Evolutionary conservation across 2,888 invertebrate genomes (phyloP), one percentile per base, ranked within the genome.

Genomic region (Tholera decimalis): DNA sequence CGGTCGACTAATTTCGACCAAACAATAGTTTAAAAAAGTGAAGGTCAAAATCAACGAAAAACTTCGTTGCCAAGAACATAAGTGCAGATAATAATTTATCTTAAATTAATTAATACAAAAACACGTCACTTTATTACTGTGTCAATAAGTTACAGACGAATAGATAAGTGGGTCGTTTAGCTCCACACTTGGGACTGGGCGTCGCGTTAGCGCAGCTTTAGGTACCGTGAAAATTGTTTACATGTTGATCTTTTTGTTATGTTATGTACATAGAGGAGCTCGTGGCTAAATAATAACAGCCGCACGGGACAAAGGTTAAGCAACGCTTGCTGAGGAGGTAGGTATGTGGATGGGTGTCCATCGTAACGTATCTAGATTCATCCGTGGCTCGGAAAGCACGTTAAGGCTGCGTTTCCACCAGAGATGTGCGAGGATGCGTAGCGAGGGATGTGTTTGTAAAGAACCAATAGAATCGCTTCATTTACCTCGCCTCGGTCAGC

Each of bases 111-210:
- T 63, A 26, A 63, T 53, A 56, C 33, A 30, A 37, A 54, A 28
- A 63, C 41, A 61, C 63, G 58, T 72, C 53, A 68, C 62, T 59
- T 56, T 47, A 71, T 58, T 71, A 56, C 59, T 18, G 37, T 62
- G 49, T 54, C 54, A 66, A 63, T 56, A 64, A 46, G 56, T 68
- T 60, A 63, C 46, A 54, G 53, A 47, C 57, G 63, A 60, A 59
- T 56, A 77, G 67, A 73, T 63, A 77, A 65, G 28, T 77, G 44
- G 64, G 67, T 73, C 67, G 61, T 33, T 51, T 60, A 39, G 51
- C 35, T 60, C 49, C 47, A 59, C 55, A 61, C 50, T 60, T 55
- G 43, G 47, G 11, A 33, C 28, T 54, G 51, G 15, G 39, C 46
- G 51, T 33, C 49, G 39, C 46, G 51, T 33, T 46, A 60, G 33